Evolutionary conservation across 2,797 vertebrate genomes (phyloP), one percentile per base, ranked within the genome.

Genomic region (Crocidura indochinensis): DNA sequence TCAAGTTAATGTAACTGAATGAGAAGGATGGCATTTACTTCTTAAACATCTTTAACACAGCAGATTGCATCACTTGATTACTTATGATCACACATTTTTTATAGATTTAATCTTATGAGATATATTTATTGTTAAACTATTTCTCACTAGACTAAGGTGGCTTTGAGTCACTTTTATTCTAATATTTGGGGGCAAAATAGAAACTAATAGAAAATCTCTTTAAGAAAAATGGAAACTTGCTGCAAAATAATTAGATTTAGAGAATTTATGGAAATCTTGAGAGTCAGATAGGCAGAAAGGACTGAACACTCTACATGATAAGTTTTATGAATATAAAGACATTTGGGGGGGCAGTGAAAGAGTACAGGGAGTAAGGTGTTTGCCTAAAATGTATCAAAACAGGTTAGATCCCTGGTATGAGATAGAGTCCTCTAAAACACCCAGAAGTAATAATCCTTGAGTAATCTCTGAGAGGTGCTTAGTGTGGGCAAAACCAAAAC

Each of bases 1-100:
- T 91, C 44, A 10, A 65, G 49, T 31, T 92, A 84, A 90, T 81
- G 47, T 86, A 88, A 84, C 49, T 81, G 19, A 91, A 88, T 78
- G 84, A 91, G 53, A 94, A 94, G 92, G 14, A 84, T 76, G 56
- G 24, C 53, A 69, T 91, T 94, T 85, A 91, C 44, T 93, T 94
- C 93, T 94, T 77, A 87, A 90, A 74, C 38, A 89, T 75, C 64
- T 83, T 76, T 91, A 86, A 67, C 17, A 72, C 26, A 77, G 83
- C 20, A 83, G 29, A 93, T 80, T 77, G 51, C 22, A 22, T 51
- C 72, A 72, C 31, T 72, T 83, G n/a, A 87, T 78, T 76, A 29
- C 27, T 85, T 86, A 77, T 78, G 56, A 71, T 87, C 27, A 15
- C 73, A 38, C 17, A 3, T 84, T 86, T 90, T 83, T 53, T 64